These are phyloP conservation scores for Anadara kagoshimensis DNA, from an alignment of 1,140 invertebrate species.

Conservation along the genomic window DNA sequence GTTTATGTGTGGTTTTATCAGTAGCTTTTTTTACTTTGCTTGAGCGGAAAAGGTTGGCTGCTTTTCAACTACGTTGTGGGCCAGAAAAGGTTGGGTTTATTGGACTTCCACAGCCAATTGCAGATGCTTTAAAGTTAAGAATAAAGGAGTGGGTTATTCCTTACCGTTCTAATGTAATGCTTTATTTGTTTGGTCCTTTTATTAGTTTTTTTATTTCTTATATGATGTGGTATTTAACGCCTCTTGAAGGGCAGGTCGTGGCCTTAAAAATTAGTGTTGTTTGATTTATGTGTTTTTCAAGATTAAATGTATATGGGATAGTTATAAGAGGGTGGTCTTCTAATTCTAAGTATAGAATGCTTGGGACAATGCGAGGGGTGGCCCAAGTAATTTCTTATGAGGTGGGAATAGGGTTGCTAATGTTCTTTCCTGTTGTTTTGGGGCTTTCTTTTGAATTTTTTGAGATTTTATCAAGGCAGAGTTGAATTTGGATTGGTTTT, in stretches of 20 bases:
- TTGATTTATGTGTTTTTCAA: conserved; percentile 77
- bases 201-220: conserved; percentile 77
- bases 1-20: conserved; percentile 74
- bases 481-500: not conserved
- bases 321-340: conserved; percentile 79
- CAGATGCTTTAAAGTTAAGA: conserved; percentile 82
- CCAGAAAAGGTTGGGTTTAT: conserved; percentile 80
- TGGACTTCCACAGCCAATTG: conserved; percentile 80
- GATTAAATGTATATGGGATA: conserved; percentile 78
- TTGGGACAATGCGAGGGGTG: conserved; percentile 79
- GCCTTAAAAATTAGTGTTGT: conserved; percentile 75
- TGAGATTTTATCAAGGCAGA: conserved; percentile 19
- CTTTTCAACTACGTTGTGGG: conserved; percentile 82
- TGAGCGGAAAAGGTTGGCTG: conserved; percentile 81
- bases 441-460: conserved; percentile 68
- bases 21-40: conserved; percentile 82
- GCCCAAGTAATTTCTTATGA: conserved; percentile 83
- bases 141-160: conserved; percentile 77
- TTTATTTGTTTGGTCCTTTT: conserved; percentile 78
- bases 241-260: conserved; percentile 72
- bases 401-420: conserved; percentile 78
- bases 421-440: conserved; percentile 76
- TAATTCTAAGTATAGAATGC: conserved; percentile 81
- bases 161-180: conserved; percentile 74
- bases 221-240: conserved; percentile 76